These are phyloP conservation scores for Nasonia vitripennis DNA, from an alignment of 1,140 invertebrate genomes.

Conservation along the genomic window DNA sequence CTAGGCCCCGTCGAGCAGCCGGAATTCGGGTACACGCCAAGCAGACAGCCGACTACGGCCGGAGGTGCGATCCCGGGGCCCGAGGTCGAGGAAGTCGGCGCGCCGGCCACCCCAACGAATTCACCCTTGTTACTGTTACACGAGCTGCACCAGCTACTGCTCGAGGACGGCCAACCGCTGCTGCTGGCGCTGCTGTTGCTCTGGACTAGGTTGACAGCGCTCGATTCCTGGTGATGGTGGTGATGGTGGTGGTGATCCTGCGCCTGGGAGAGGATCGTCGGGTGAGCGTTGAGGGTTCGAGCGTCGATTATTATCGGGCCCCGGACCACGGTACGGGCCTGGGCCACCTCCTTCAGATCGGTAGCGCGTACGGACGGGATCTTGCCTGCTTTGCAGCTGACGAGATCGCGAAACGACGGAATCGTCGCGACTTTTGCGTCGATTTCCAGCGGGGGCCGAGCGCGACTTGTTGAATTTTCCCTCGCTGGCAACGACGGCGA, in stretches of 20 bases:
- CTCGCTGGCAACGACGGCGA: background rate
- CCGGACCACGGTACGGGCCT: constrained; percentile 61
- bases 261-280: constrained; percentile 20
- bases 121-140: constrained; percentile 65
- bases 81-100: constrained; percentile 67
- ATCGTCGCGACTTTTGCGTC: constrained; percentile 2
- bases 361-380: constrained; percentile 65
- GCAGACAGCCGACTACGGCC: constrained; percentile 75
- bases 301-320: constrained; percentile 58
- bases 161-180: constrained; percentile 58
- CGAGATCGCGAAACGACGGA: constrained; percentile 17
- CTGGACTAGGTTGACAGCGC: background rate
- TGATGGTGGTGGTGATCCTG: constrained; percentile 37
- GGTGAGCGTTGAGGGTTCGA: constrained; percentile 46
- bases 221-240: constrained; percentile 13
- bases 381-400: constrained; percentile 60
- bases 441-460: background rate
- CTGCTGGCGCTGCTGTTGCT: constrained; percentile 46
- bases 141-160: constrained; percentile 65
- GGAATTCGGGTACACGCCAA: constrained; percentile 76
- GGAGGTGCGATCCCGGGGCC: constrained; percentile 68
- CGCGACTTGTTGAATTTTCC: constrained; percentile 18
- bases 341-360: constrained; percentile 57
- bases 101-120: constrained; percentile 67
- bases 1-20: constrained; percentile 73